These are phyloP conservation scores for Sphaeramia orbicularis DNA, from an alignment of 2,797 vertebrate genomes.

Conservation along the genomic window DNA sequence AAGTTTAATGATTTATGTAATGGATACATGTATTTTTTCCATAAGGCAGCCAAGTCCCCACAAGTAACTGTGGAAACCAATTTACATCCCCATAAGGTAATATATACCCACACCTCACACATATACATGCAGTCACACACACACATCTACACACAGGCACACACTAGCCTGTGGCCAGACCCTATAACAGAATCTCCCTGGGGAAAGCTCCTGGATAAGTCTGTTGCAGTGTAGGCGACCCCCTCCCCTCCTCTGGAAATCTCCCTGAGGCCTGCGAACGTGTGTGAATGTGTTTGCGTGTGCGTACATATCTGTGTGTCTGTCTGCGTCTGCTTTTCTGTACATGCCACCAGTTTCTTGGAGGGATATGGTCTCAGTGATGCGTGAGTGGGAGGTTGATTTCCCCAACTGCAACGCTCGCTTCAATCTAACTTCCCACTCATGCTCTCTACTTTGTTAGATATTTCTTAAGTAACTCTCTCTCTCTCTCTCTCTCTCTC, in stretches of 20 bases:
- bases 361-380: conserved; percentile 77
- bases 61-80: too few species aligned
- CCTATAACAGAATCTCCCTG: conserved; percentile 69
- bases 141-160: conserved; percentile 23
- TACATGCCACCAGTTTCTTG: conserved; percentile 77
- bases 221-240: conserved; percentile 69
- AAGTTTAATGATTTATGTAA: too few species aligned
- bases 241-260: conserved; percentile 51
- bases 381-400: conserved; percentile 79
- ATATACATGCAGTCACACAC: conserved; percentile 9
- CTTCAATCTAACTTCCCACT: conserved; percentile 79
- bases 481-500: conserved; percentile 39
- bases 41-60: too few species aligned
- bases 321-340: conserved; percentile 68
- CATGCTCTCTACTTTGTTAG: conserved; percentile 77
- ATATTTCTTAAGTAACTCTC: conserved; percentile 78
- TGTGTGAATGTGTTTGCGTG: conserved; percentile 46
- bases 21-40: too few species aligned
- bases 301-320: conserved; percentile 38
- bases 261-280: conserved; percentile 61
- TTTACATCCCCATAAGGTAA: too few species aligned
- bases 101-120: conserved; percentile 1
- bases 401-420: conserved; percentile 73
- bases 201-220: conserved; percentile 73
- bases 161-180: conserved; percentile 67